Conservation (phyloP, 1,140 invertebrate species). For the Lepidostoma basale region DNA sequence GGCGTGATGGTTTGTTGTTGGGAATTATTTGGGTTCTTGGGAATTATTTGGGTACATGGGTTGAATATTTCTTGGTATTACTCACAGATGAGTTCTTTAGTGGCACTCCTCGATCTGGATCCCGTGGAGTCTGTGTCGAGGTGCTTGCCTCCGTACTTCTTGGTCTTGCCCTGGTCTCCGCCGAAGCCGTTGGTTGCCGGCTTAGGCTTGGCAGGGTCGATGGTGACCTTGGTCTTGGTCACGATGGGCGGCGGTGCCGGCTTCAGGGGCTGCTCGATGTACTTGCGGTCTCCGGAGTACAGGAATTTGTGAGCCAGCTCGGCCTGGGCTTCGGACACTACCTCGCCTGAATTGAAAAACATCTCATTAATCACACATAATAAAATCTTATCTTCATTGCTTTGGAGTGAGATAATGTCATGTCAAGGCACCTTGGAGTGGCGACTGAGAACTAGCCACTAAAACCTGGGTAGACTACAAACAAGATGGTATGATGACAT, state of each 20-base stretch:
- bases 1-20: too few relatives aligned
- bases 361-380: not conserved
- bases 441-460: too few relatives aligned
- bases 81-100: conserved; percentile 88
- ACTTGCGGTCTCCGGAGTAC: conserved; percentile 84
- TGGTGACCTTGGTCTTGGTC: conserved; percentile 66
- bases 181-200: conserved; percentile 57
- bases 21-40: too few relatives aligned
- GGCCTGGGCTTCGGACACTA: conserved; percentile 78
- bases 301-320: conserved; percentile 84
- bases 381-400: not conserved
- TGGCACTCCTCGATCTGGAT: conserved; percentile 83
- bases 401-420: not conserved
- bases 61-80: too few relatives aligned
- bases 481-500: too few relatives aligned
- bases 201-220: conserved; percentile 54
- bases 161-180: conserved; percentile 60
- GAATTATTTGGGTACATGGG: too few relatives aligned
- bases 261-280: conserved; percentile 80
- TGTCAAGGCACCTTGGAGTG: too few relatives aligned
- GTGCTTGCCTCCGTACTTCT: conserved; percentile 77
- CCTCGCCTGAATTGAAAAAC: conserved; percentile 62
- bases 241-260: conserved; percentile 75
- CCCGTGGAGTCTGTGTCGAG: conserved; percentile 70
- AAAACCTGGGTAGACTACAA: too few relatives aligned